phyloP scores from a whole-genome alignment of 2,797 vertebrate species.

The Premnoplex brunnescens region DNA sequence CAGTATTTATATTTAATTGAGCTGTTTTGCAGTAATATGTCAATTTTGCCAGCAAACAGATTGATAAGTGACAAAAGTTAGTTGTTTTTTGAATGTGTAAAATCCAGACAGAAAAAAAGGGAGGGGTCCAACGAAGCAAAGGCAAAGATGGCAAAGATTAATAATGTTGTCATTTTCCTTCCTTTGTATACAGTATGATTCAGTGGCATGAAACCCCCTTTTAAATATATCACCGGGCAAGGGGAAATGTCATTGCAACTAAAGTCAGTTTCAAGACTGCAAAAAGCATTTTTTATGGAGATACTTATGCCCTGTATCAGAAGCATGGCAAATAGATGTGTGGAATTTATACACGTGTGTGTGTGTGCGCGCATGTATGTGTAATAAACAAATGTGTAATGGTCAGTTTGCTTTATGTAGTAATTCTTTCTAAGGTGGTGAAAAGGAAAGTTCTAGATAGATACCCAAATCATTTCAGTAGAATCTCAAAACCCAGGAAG shows the following conservation, averaged over 20 bases:
- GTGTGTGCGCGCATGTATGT: accelerated
- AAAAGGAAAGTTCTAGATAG: background rate
- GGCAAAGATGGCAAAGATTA: background rate
- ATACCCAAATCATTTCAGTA: background rate
- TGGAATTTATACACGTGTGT: accelerated
- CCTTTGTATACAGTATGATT: background rate
- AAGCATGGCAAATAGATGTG: background rate
- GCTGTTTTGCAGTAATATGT: background rate
- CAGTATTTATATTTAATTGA: background rate
- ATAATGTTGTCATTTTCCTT: background rate
- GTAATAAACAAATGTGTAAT: background rate
- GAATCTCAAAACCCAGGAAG: background rate
- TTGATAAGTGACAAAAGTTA: background rate
- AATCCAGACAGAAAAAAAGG: background rate
- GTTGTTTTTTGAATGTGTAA: background rate
- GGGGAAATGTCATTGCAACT: background rate
- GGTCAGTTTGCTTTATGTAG: background rate
- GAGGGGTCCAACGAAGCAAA: background rate
- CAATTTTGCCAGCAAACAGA: background rate
- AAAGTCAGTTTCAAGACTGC: background rate
- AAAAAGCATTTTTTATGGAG: background rate
- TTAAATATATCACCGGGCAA: background rate
- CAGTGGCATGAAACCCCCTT: background rate
- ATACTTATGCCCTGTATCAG: background rate
- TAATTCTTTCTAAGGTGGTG: background rate